phyloP scores from a whole-genome alignment of 2,888 invertebrate genomes.

The Coecobrya sp. region DNA sequence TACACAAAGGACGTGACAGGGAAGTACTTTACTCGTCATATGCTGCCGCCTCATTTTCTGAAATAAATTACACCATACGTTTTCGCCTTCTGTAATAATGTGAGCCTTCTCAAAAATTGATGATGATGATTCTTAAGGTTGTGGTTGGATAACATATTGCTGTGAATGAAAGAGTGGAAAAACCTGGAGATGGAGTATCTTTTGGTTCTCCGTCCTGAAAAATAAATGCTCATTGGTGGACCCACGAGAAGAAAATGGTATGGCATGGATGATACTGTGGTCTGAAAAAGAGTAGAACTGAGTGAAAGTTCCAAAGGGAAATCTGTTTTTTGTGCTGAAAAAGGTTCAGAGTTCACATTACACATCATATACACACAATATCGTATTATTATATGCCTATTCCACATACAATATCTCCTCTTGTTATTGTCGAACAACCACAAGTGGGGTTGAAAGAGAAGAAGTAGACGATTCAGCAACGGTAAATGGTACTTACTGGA shows the following conservation, averaged over 20 bases:
- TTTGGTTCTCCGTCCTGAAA: background rate
- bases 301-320: constrained; percentile 59
- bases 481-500: constrained; percentile 26
- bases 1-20: constrained; percentile 60
- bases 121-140: constrained; percentile 30
- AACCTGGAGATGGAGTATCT: background rate
- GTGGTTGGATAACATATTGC: background rate
- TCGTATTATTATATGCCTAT: constrained; percentile 16
- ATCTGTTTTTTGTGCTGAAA: constrained; percentile 5
- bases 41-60: background rate
- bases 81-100: constrained; percentile 51
- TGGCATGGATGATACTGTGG: background rate
- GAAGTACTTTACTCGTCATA: constrained; percentile 32
- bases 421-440: background rate
- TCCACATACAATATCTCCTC: background rate
- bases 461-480: background rate
- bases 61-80: constrained; percentile 59
- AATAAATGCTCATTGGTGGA: background rate
- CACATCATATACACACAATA: constrained; percentile 33
- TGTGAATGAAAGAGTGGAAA: background rate
- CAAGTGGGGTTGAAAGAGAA: background rate
- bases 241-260: background rate
- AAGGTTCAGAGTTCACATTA: constrained; percentile 53
- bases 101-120: constrained; percentile 54
- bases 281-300: constrained; percentile 20